A percentile compares a stretch with the other conserved stretches of the same genome.
Conservation (phyloP, 2,113 vertebrate species). For the Percopsis transmontana region DNA sequence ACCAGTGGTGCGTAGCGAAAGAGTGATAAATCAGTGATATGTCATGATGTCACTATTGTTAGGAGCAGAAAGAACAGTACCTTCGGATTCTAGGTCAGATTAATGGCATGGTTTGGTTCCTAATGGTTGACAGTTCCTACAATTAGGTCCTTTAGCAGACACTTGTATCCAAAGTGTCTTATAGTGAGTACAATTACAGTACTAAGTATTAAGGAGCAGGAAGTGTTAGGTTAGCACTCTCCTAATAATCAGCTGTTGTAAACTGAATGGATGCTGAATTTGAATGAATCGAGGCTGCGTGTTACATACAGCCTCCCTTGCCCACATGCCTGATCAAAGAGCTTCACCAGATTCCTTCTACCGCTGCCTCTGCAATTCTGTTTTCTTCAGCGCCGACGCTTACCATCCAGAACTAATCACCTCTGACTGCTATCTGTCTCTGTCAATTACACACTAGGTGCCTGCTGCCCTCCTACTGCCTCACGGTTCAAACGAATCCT, state of each 20-base stretch:
- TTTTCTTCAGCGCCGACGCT: slow-evolving; percentile 47
- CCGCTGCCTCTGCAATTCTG: slow-evolving; percentile 50
- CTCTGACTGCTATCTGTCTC: slow-evolving; percentile 73
- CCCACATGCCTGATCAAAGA: not conserved
- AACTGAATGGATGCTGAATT: not conserved
- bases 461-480: slow-evolving; percentile 41
- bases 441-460: slow-evolving; percentile 63
- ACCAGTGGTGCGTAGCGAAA: too few relatives aligned
- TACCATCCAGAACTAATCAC: slow-evolving; percentile 68
- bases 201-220: too few relatives aligned
- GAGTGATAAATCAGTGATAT: too few relatives aligned
- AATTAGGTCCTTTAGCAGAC: too few relatives aligned
- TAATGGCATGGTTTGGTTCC: too few relatives aligned
- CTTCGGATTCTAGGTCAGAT: too few relatives aligned
- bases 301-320: not conserved
- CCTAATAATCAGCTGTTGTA: not conserved
- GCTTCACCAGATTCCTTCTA: slow-evolving; percentile 3
- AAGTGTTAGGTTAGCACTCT: too few relatives aligned
- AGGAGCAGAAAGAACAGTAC: too few relatives aligned
- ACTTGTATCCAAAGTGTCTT: too few relatives aligned
- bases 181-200: too few relatives aligned
- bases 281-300: not conserved
- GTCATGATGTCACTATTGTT: too few relatives aligned
- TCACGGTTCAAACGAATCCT: slow-evolving; percentile 31
- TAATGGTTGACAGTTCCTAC: too few relatives aligned